phyloP scores from a whole-genome alignment of 2,888 invertebrate genomes.

The Hyppa rectilinea region DNA sequence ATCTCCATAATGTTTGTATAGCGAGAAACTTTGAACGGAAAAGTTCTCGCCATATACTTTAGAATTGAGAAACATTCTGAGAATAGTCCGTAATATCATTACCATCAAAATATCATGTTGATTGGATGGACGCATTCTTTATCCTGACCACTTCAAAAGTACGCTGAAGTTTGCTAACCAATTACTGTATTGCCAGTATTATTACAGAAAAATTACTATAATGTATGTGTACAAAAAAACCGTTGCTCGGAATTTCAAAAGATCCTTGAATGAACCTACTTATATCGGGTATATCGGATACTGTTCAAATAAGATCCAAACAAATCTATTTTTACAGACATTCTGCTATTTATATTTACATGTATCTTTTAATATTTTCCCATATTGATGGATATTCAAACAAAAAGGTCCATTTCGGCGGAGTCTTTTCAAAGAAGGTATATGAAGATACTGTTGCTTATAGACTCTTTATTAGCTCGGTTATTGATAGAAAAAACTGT shows the following conservation, averaged over 20 bases:
- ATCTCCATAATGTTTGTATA: constrained; percentile 27
- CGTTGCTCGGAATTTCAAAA: constrained; percentile 24
- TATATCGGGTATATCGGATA: constrained; percentile 14
- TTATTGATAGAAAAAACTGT: constrained; percentile 15
- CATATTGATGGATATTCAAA: constrained; percentile 44
- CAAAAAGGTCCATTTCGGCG: constrained; percentile 33
- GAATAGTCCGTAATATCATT: not conserved
- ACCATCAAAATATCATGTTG: not conserved
- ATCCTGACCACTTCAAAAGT: not conserved
- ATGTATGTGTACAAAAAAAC: too few relatives aligned
- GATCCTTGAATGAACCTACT: constrained; percentile 4
- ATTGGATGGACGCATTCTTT: not conserved
- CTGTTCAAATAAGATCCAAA: constrained; percentile 37
- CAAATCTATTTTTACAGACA: constrained; percentile 34
- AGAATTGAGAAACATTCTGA: constrained; percentile 2
- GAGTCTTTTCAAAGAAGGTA: constrained; percentile 16
- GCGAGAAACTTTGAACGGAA: constrained; percentile 22
- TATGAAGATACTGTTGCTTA: constrained; percentile 14
- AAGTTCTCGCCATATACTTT: constrained; percentile 10
- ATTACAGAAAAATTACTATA: not conserved
- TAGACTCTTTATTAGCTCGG: constrained; percentile 26
- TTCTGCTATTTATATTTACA: constrained; percentile 39
- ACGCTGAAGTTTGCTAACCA: not conserved
- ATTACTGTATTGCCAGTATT: not conserved
- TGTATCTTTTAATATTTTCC: constrained; percentile 52